Evolutionary conservation across 1,140 invertebrate species (phyloP), one percentile per base, ranked within the genome.

Genomic region (Halesus radiatus): DNA sequence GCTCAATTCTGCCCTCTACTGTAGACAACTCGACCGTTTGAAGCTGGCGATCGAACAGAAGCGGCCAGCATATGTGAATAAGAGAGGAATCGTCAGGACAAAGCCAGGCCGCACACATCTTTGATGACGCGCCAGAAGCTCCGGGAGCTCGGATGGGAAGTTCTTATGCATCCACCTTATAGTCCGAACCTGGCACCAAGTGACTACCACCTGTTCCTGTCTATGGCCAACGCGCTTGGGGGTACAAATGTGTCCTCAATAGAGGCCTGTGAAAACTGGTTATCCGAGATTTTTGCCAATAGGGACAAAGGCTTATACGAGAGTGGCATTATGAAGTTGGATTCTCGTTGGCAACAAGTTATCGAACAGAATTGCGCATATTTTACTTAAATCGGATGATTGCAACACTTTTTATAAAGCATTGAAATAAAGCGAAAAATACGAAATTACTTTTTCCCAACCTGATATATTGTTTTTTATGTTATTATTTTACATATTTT

Each of bases 371-470:
- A 68, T 23, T 1, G 64, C 26, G 64, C 64, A 37, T 68, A 68
- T 68, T 68, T 68, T 5, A 68, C 64, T 45, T 62, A 62, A 62
- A 62, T 62, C 58, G 16, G 58, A 20, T 62, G 58, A 62, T 62
- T 62, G 58, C 3, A 62, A 62, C 58, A 62, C 22, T 62, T 23
- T 62, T 62, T 62, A 20, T 62, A 62, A 62, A 62, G 22, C 58
- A 62, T 62, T 62, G 58, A 62, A 62, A 62, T 62, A 62, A 62
- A 62, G 58, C 58, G 58, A 62, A 62, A 62, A 62, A 62, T 62
- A 62, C 58, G 8, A 62, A 62, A 62, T 62, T n/a, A 62, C 4
- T 62, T 62, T 62, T 62, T 62, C 58, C 58, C 52, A n/a, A n/a
- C n/a, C n/a, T n/a, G n/a, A n/a, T n/a, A n/a, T n/a, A n/a, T n/a